Evolutionary conservation across 2,113 vertebrate species (phyloP).

Genomic region (Rallus limicola): DNA sequence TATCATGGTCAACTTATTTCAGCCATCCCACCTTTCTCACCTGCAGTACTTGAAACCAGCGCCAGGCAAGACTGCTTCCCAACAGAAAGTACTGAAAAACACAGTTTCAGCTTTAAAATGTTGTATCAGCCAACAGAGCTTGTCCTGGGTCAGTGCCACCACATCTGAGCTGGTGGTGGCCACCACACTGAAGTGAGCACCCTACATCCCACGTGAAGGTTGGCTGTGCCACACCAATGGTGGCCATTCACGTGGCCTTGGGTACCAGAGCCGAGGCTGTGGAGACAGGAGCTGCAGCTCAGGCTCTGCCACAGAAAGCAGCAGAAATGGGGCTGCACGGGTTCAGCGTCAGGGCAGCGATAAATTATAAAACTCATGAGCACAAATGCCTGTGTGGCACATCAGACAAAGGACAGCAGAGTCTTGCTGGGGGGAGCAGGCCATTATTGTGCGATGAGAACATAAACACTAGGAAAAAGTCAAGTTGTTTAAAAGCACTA

Average conservation of each 20-base stretch:
- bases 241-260: fast-evolving
- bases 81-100: background rate
- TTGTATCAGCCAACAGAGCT: background rate
- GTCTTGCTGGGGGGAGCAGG: background rate
- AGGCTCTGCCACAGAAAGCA: fast-evolving
- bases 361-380: background rate
- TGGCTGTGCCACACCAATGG: fast-evolving
- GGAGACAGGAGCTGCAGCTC: fast-evolving
- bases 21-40: fast-evolving
- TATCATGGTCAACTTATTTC: background rate
- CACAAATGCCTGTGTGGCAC: background rate
- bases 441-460: background rate
- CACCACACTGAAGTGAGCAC: background rate
- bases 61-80: background rate
- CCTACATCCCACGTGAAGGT: fast-evolving
- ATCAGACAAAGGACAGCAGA: slow-evolving; percentile 21
- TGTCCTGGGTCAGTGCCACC: background rate
- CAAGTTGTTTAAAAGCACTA: background rate
- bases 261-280: fast-evolving
- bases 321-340: fast-evolving
- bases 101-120: background rate
- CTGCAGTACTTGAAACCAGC: background rate
- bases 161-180: background rate
- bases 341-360: slow-evolving; percentile 20
- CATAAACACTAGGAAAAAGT: background rate